These are phyloP conservation scores for Arrhopalites spinosus DNA, from an alignment of 2,888 invertebrate species.

Conservation along the genomic window DNA sequence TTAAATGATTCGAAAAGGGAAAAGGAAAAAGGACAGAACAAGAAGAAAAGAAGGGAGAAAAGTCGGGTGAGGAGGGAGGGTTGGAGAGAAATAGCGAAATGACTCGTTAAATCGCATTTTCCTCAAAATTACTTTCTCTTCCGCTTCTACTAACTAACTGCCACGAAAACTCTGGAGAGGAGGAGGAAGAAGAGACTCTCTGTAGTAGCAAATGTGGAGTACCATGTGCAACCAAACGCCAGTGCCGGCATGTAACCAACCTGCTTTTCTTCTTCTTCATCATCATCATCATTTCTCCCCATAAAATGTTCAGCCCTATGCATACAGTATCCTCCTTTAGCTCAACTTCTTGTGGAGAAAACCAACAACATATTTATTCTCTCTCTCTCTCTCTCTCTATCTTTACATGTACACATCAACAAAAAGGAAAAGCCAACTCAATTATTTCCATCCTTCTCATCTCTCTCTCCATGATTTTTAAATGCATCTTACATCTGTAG, in stretches of 20 bases:
- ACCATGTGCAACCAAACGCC: constrained; percentile 22
- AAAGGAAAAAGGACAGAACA: constrained; percentile 19
- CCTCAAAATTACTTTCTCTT: constrained; percentile 55
- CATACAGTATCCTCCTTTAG: constrained; percentile 2
- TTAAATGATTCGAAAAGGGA: constrained; percentile 44
- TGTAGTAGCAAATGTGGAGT: background rate
- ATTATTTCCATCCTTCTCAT: background rate
- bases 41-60: constrained; percentile 16
- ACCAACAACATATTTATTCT: background rate
- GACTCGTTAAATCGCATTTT: constrained; percentile 57
- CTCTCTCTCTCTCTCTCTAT: background rate
- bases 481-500: too few species aligned
- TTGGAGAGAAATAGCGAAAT: constrained; percentile 50
- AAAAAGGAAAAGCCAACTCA: background rate
- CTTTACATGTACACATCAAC: too few species aligned
- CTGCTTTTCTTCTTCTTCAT: constrained; percentile 7
- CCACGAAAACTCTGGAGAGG: constrained; percentile 31
- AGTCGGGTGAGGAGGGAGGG: constrained; percentile 47
- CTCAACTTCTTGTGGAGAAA: background rate
- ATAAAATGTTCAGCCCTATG: constrained; percentile 7
- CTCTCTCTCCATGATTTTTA: too few species aligned
- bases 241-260: background rate
- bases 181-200: background rate
- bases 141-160: constrained; percentile 49
- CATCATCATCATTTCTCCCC: constrained; percentile 9